phyloP scores from a whole-genome alignment of 2,113 vertebrate species.

The Phoenicopterus ruber region DNA sequence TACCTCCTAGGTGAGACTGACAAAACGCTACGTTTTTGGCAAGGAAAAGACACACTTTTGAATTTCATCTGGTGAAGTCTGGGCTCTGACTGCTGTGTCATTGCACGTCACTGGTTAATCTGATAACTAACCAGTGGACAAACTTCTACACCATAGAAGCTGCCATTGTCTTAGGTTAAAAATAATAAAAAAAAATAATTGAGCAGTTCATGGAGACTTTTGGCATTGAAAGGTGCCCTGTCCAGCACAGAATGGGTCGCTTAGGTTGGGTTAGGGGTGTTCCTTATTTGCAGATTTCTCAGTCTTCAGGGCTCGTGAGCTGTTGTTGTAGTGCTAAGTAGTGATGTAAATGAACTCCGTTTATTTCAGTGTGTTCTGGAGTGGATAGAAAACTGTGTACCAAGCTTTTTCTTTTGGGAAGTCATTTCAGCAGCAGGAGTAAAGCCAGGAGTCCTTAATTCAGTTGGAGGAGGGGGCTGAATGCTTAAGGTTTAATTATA shows the following conservation, averaged over 20 bases:
- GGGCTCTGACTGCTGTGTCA: not conserved
- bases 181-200: not conserved
- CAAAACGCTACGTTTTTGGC: not conserved
- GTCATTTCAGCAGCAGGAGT: not conserved
- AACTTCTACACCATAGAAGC: not conserved
- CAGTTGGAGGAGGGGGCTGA: not conserved
- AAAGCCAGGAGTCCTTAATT: not conserved
- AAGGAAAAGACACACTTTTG: not conserved
- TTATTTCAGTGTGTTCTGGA: not conserved
- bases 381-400: not conserved
- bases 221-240: not conserved
- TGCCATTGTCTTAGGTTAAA: not conserved
- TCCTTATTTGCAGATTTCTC: not conserved
- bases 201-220: not conserved
- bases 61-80: not conserved
- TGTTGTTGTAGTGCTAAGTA: not conserved
- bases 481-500: constrained; percentile 10
- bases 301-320: not conserved
- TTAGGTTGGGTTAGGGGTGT: not conserved
- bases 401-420: not conserved
- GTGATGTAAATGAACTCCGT: not conserved
- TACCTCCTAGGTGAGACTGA: constrained; percentile 89
- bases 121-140: not conserved
- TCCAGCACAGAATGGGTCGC: not conserved
- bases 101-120: not conserved